phyloP scores from a whole-genome alignment of 2,888 invertebrate species.

The Xestia xanthographa region DNA sequence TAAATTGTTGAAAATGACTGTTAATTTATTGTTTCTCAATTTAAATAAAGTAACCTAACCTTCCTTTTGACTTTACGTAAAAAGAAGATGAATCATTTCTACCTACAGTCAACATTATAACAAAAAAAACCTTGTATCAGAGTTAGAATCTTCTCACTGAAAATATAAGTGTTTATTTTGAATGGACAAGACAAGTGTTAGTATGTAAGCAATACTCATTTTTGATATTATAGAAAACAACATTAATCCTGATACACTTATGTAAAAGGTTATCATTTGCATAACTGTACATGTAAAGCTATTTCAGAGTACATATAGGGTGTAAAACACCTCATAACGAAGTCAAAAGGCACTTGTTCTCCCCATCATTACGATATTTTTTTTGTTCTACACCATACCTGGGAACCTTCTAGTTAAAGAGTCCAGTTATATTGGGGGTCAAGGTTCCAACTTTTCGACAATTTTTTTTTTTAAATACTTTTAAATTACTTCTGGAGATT shows the following conservation, averaged over 20 bases:
- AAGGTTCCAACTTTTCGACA: too few species aligned
- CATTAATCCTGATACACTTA: slow-evolving; percentile 15
- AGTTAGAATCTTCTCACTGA: not conserved
- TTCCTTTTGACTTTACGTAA: not conserved
- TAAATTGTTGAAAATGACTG: slow-evolving; percentile 41
- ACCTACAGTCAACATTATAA: not conserved
- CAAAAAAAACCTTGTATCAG: not conserved
- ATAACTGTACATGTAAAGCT: not conserved
- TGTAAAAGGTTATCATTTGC: slow-evolving; percentile 15
- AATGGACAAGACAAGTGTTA: not conserved
- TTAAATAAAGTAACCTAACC: not conserved
- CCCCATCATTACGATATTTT: too few species aligned
- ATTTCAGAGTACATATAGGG: not conserved
- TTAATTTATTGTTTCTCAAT: not conserved
- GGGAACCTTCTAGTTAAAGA: too few species aligned
- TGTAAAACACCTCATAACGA: too few species aligned
- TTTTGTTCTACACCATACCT: too few species aligned
- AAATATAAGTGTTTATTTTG: not conserved
- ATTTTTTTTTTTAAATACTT: too few species aligned
- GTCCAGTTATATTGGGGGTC: too few species aligned
- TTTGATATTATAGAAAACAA: not conserved
- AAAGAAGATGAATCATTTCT: not conserved
- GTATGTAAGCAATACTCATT: not conserved
- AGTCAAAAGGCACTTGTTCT: too few species aligned
- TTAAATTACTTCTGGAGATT: too few species aligned